Conservation (phyloP, 2,113 vertebrate species). For the Tyrannus savana region DNA sequence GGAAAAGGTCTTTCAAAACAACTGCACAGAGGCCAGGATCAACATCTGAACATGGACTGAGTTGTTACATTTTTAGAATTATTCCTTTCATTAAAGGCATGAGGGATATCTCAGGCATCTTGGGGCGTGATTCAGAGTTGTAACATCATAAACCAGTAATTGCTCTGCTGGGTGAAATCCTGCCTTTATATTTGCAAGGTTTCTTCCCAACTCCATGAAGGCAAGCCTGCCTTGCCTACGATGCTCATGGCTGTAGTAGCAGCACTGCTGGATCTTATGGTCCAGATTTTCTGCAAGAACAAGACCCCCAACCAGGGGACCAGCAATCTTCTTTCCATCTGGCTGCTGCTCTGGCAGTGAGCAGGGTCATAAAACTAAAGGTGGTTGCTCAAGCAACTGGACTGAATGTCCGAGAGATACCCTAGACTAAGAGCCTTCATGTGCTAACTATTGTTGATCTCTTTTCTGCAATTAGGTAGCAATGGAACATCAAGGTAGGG, state of each 20-base stretch:
- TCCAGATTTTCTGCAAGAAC: not conserved
- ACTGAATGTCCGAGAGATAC: not conserved
- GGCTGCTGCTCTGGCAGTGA: not conserved
- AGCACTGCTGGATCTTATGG: not conserved
- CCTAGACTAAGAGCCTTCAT: not conserved
- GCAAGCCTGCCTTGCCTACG: not conserved
- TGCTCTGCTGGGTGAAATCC: not conserved
- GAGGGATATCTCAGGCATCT: slow-evolving; percentile 40
- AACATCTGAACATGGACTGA: slow-evolving; percentile 65
- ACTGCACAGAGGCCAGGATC: slow-evolving; percentile 61
- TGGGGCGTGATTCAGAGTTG: slow-evolving; percentile 5
- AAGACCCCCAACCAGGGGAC: not conserved
- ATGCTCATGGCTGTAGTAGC: not conserved
- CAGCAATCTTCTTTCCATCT: not conserved
- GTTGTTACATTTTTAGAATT: slow-evolving; percentile 72
- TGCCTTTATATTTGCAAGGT: not conserved
- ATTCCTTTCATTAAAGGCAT: slow-evolving; percentile 73
- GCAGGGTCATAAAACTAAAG: not conserved
- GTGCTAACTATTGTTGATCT: not conserved
- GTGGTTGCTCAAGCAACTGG: not conserved
- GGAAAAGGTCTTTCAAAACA: slow-evolving; percentile 69
- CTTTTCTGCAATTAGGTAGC: not conserved
- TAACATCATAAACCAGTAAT: slow-evolving; percentile 47
- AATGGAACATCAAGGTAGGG: not conserved
- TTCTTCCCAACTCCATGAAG: not conserved